Evolutionary conservation across 2,113 vertebrate genomes (phyloP).

Genomic region (Pterophyllum scalare): DNA sequence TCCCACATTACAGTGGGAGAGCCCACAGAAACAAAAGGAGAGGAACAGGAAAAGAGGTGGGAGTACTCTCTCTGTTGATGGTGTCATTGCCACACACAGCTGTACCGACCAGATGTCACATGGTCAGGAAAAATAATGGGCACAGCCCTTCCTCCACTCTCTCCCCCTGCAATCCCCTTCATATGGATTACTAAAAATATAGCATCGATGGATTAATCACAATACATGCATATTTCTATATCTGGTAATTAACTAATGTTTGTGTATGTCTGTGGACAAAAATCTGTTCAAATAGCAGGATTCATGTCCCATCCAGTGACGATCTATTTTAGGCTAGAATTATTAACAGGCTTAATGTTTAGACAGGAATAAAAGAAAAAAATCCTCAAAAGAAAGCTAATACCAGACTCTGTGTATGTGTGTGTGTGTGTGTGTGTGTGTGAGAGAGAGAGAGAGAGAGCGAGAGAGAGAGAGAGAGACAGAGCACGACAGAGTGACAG

Average conservation of each 20-base stretch:
- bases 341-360: neutral
- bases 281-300: neutral
- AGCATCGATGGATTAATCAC: conserved; percentile 38
- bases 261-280: neutral
- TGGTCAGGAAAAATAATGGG: conserved; percentile 21
- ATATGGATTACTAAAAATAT: conserved; percentile 51
- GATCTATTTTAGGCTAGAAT: neutral
- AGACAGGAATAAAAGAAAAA: neutral
- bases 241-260: neutral
- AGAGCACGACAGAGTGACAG: too few species aligned
- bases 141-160: conserved; percentile 32
- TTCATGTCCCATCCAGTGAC: neutral
- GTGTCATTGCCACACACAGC: neutral
- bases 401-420: neutral
- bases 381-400: neutral
- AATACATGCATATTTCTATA: neutral
- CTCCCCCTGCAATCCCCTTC: conserved; percentile 21
- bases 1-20: neutral
- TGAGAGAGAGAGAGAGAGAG: too few species aligned
- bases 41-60: neutral
- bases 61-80: neutral
- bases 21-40: neutral
- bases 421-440: neutral
- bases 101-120: conserved; percentile 45
- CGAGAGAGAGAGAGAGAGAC: too few species aligned